Base-by-base conservation (phyloP, 2,113 vertebrate species). In the Riparia riparia region DNA sequence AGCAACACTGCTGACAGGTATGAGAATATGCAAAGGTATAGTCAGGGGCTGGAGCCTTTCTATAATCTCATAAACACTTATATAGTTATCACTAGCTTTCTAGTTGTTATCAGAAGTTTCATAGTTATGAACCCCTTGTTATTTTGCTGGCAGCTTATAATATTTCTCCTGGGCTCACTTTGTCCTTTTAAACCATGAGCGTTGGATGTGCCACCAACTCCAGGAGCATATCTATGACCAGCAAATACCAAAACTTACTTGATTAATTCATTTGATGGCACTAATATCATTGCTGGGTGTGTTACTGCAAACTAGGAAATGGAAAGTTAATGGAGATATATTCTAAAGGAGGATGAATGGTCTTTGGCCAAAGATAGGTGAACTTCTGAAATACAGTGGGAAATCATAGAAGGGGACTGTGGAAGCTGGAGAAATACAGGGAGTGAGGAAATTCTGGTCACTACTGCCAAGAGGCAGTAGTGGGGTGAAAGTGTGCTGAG, bases 201-300 rank as follows among this genome's bases (percentile, higher is more conserved):
- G 47, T 10, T 42, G 26, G 14, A 44, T 74, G 21, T 79, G 65
- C 37, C 19, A 42, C 25, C 65, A 60, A 0, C 10, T 68, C 37
- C 2, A 1, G 25, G 17, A 42, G 14, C 17, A 42, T 26, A 81
- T 45, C 18, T 49, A 29, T 0, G 1, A 6, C 26, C 44, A 77
- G 29, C 8, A 64, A 17, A 45, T 49, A 49, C 14, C 13, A 76
- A 32, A 74, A 37, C 10, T 26, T 49, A 32, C 32, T 83, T 63
- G 31, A 41, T 1, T 60, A 17, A 77, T 50, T 50, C 10, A 17
- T 41, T 26, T 69, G 45, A 24, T 5, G 8, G 16, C 29, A 77
- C 28, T 47, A 34, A 57, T 10, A 28, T 37, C 22, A 17, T 16
- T 15, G 7, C 49, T 0, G 0, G 12, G 20, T 63, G 28, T 83